Evolutionary conservation across 2,888 invertebrate species (phyloP), one percentile per base, ranked within the genome.

Genomic region (Bombylius major): DNA sequence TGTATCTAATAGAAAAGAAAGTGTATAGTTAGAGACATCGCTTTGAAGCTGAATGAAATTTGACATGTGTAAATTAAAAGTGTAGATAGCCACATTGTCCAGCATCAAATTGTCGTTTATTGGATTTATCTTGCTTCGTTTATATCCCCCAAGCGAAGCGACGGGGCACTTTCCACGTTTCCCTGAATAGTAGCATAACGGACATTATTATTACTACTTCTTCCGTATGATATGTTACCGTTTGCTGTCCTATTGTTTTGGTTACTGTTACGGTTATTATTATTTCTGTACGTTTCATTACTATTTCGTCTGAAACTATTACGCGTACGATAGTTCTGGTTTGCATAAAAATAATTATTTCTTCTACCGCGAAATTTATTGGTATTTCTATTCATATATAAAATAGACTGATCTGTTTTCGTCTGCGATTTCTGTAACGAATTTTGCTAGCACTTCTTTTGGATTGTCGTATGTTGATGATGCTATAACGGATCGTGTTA

Each of bases 251-350:
- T 39, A 42, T 42, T 42, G 11, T 11, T 42, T 42, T 42, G 39
- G 5, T 5, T 42, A 4, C 5, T 3, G 11, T 11, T 5, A 1
- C 39, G 39, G 3, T 6, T 42, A 42, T 5, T 39, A 11, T 39
- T 39, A 42, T 42, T 42, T 42, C 39, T 42, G 11, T 42, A 39
- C 39, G 11, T 8, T 39, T 8, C 4, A 39, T 39, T 39, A 39
- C 9, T 42, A 42, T 11, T 42, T 42, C 1, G 39, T 5, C 12
- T 42, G 39, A 39, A 39, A 39, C 12, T 42, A 5, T 42, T 42
- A 4, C 5, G 3, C 1, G 1, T 42, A 11, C 1, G 1, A 1
- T 42, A 1, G 1, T 3, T 9, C 11, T 39, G 5, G 9, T 39
- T 39, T 39, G 39, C 1, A 1, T 5, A 1, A 5, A 3, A 42